A percentile compares a stretch with the other conserved stretches of the same genome.
phyloP scores from a whole-genome alignment of 1,140 invertebrate genomes.

The Zaprionus ghesquierei region DNA sequence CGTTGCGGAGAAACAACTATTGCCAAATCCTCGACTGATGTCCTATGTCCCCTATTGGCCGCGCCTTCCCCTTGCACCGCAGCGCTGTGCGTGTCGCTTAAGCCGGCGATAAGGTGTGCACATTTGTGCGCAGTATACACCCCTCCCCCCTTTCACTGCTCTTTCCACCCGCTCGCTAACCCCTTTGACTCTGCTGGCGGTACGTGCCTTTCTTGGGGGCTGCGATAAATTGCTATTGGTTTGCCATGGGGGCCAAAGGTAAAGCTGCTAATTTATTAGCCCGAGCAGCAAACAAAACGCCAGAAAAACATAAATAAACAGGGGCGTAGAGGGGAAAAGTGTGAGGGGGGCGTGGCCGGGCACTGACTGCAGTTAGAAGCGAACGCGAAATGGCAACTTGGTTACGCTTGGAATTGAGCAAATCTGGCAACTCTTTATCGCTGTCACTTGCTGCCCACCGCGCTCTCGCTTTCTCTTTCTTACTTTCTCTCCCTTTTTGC shows the following conservation, averaged over 20 bases:
- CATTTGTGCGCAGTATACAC: constrained; percentile 28
- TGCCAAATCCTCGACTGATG: constrained; percentile 51
- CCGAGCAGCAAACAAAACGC: constrained; percentile 66
- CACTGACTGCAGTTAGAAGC: constrained; percentile 19
- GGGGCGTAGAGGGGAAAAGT: not conserved
- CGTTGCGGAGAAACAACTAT: constrained; percentile 52
- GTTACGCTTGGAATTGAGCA: constrained; percentile 29
- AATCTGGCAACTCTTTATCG: constrained; percentile 7
- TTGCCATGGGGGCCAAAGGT: constrained; percentile 68
- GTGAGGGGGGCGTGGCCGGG: not conserved
- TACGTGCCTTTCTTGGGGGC: constrained; percentile 68
- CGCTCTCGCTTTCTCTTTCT: not conserved
- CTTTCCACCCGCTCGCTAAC: not conserved
- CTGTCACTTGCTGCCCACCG: not conserved
- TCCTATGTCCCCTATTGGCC: constrained; percentile 1
- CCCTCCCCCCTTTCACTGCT: not conserved
- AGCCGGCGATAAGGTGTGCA: constrained; percentile 77
- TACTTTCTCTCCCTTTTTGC: not conserved
- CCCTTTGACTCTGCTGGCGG: not conserved
- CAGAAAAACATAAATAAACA: constrained; percentile 69
- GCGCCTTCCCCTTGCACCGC: constrained; percentile 1
- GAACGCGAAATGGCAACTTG: constrained; percentile 34
- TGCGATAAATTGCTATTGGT: constrained; percentile 78
- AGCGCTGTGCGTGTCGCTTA: constrained; percentile 70
- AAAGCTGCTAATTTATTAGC: constrained; percentile 78